These are phyloP conservation scores for Chrysotoxum bicinctum DNA, from an alignment of 2,888 invertebrate genomes.

Conservation along the genomic window DNA sequence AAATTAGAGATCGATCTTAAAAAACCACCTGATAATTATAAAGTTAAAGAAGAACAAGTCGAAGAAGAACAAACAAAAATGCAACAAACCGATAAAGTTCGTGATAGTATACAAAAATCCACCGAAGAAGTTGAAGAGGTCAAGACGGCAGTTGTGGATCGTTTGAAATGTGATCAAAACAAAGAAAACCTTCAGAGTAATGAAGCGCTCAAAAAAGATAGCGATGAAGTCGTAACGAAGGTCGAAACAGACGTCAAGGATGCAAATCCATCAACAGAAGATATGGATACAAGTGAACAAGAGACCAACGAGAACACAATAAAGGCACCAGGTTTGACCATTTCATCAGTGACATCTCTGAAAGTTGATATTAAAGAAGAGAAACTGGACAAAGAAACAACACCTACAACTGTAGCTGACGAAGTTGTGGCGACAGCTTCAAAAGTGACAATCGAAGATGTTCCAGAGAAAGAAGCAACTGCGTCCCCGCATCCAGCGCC, in stretches of 20 bases:
- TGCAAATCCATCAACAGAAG: conserved; percentile 15
- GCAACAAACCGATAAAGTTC: conserved; percentile 69
- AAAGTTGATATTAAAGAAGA: conserved; percentile 57
- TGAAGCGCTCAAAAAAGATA: conserved; percentile 76
- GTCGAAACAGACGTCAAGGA: conserved; percentile 75
- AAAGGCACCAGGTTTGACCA: conserved; percentile 13
- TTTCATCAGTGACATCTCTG: conserved; percentile 28
- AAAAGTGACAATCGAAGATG: conserved; percentile 48
- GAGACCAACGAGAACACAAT: conserved; percentile 40
- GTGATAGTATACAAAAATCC: conserved; percentile 67
- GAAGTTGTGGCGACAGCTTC: conserved; percentile 14
- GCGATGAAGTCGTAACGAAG: conserved; percentile 76
- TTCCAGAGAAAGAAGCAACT: conserved; percentile 41
- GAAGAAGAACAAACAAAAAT: conserved; percentile 32
- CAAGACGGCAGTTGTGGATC: conserved; percentile 27
- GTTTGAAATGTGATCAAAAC: conserved; percentile 58
- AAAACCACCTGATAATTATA: conserved; percentile 47
- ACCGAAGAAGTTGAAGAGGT: conserved; percentile 58
- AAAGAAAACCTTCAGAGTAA: conserved; percentile 71
- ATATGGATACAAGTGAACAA: conserved; percentile 44
- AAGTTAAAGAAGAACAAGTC: background rate
- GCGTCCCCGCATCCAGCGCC: conserved; percentile 32
- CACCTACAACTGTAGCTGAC: conserved; percentile 3
- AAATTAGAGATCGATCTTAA: conserved; percentile 42
- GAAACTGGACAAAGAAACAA: conserved; percentile 1